A percentile compares a stretch with the other conserved stretches of the same genome.
Conservation (phyloP, 2,113 vertebrate species). For the Sturnus vulgaris region DNA sequence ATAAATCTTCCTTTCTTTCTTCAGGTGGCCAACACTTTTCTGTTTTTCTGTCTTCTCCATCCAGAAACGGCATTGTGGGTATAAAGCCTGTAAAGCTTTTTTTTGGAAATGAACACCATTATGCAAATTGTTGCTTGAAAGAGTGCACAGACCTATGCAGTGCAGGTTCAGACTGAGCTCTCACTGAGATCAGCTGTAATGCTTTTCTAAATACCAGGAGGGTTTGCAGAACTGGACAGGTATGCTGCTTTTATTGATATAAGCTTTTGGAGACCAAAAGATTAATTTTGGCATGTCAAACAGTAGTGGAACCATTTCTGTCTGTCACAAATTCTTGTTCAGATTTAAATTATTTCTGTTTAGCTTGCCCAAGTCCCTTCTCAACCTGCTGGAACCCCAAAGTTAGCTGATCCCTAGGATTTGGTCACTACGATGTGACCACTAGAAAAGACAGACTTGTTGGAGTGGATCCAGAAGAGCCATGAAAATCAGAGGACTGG, state of each 20-base stretch:
- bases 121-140: conserved; percentile 23
- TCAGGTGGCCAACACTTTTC: not conserved
- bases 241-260: not conserved
- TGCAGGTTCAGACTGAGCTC: not conserved
- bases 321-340: not conserved
- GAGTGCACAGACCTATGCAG: not conserved
- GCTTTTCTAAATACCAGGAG: not conserved
- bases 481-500: not conserved
- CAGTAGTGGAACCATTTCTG: not conserved
- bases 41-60: not conserved
- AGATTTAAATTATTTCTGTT: not conserved
- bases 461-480: not conserved
- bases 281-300: not conserved
- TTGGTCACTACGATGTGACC: not conserved
- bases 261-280: not conserved
- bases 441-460: not conserved
- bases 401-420: not conserved
- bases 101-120: not conserved
- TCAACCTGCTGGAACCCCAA: not conserved
- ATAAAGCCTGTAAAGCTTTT: not conserved
- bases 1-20: not conserved
- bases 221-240: not conserved
- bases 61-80: not conserved
- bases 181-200: not conserved
- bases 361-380: not conserved